Percentiles rank a stretch among this genome's conserved stretches.
phyloP scores from a whole-genome alignment of 2,113 vertebrate species.

The Condylura cristata region DNA sequence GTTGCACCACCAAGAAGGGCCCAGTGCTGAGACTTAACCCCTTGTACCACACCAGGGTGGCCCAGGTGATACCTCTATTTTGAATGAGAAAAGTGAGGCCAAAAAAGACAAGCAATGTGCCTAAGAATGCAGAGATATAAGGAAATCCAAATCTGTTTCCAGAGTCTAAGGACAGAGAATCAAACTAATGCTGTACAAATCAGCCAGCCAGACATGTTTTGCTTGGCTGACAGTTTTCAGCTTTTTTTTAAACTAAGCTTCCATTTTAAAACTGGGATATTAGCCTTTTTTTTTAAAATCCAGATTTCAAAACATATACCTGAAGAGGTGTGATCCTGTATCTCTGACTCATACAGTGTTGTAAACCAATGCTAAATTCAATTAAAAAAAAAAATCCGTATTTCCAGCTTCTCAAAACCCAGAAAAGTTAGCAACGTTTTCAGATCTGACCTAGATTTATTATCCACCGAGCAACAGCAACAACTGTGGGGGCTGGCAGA shows the following conservation, averaged over 20 bases:
- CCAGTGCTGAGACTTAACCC: too few species aligned
- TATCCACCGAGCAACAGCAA: neutral
- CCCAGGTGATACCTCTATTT: neutral
- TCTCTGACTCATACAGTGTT: too few species aligned
- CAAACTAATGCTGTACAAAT: neutral
- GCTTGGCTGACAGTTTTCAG: neutral
- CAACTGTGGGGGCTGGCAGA: neutral
- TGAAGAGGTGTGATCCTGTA: too few species aligned
- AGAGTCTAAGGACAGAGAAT: neutral
- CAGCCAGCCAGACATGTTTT: neutral
- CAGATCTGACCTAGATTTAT: neutral
- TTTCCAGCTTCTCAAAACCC: constrained; percentile 45
- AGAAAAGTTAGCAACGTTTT: neutral
- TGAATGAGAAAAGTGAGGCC: neutral
- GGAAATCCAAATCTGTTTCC: neutral
- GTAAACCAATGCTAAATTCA: too few species aligned
- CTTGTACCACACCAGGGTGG: too few species aligned
- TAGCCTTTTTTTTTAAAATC: neutral
- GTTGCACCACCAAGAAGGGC: too few species aligned
- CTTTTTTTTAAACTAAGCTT: neutral
- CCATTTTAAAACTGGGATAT: constrained; percentile 37
- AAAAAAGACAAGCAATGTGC: neutral
- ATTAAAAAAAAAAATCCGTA: too few species aligned
- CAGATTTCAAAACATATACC: neutral
- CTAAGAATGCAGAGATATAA: neutral